phyloP scores from a whole-genome alignment of 64 coral and sea anemone species.

The Pocillopora damicornis region DNA sequence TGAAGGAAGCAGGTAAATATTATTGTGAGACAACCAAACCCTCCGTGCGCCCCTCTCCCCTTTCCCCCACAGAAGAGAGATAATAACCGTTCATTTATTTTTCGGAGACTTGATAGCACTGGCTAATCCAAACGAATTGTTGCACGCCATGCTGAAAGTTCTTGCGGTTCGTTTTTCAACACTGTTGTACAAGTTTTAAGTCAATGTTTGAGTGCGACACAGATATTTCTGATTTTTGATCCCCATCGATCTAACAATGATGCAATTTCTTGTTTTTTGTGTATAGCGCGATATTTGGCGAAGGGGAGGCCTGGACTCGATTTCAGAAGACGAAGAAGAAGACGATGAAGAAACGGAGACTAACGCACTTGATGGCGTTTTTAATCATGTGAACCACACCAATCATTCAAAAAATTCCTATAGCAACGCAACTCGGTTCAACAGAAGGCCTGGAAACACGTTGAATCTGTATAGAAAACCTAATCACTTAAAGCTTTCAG shows the following conservation, averaged over 20 bases:
- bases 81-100: too few species aligned
- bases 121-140: too few species aligned
- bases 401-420: conserved; percentile 16
- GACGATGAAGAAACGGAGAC: conserved; percentile 58
- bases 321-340: conserved; percentile 87
- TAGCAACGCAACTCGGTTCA: not conserved
- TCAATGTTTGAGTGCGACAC: too few species aligned
- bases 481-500: not conserved
- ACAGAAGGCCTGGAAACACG: not conserved
- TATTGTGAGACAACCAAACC: too few species aligned
- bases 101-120: too few species aligned
- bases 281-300: conserved; percentile 81
- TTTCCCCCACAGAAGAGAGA: too few species aligned
- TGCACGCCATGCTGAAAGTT: too few species aligned
- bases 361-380: not conserved
- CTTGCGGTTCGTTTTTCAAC: too few species aligned
- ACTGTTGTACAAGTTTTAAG: too few species aligned
- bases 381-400: conserved; percentile 1
- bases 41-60: too few species aligned
- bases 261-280: not conserved
- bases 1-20: too few species aligned
- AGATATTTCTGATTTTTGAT: not conserved
- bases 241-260: not conserved
- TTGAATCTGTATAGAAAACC: conserved; percentile 17
- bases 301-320: conserved; percentile 74